Evolutionary conservation across 1,140 invertebrate species (phyloP).

Genomic region (Bradynema listronoti): DNA sequence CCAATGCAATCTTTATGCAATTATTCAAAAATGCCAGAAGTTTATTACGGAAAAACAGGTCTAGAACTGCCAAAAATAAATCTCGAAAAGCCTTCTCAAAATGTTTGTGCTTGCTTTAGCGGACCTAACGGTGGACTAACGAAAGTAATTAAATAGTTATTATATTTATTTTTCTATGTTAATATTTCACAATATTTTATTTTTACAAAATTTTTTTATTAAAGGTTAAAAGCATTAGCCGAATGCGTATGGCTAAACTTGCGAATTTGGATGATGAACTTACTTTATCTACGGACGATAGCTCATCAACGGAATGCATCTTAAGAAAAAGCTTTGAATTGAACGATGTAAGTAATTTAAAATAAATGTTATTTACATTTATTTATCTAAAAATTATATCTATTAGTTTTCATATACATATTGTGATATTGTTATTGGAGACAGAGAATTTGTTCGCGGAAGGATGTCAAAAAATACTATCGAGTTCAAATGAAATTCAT

Average conservation of each 20-base stretch:
- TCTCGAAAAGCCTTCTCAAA: constrained; percentile 45
- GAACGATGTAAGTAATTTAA: neutral
- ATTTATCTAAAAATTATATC: constrained; percentile 1
- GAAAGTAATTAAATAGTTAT: neutral
- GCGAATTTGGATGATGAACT: constrained; percentile 52
- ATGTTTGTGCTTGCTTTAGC: constrained; percentile 67
- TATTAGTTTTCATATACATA: neutral
- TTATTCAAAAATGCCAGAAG: constrained; percentile 44
- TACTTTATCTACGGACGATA: constrained; percentile 47
- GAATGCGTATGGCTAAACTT: too few species aligned
- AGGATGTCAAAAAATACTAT: too few species aligned
- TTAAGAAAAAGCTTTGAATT: constrained; percentile 3
- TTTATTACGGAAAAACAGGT: constrained; percentile 52
- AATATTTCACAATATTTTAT: neutral
- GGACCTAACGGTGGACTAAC: constrained; percentile 72
- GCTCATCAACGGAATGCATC: constrained; percentile 6
- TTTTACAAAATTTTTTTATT: too few species aligned
- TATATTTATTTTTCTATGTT: neutral
- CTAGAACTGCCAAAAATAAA: constrained; percentile 53
- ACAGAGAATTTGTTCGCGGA: too few species aligned
- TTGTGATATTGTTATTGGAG: neutral
- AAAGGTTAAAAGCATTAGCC: too few species aligned
- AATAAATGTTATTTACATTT: neutral
- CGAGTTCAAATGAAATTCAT: too few species aligned
- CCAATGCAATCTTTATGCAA: too few species aligned